phyloP scores from a whole-genome alignment of 1,140 invertebrate species.

The Asbolus verrucosus region DNA sequence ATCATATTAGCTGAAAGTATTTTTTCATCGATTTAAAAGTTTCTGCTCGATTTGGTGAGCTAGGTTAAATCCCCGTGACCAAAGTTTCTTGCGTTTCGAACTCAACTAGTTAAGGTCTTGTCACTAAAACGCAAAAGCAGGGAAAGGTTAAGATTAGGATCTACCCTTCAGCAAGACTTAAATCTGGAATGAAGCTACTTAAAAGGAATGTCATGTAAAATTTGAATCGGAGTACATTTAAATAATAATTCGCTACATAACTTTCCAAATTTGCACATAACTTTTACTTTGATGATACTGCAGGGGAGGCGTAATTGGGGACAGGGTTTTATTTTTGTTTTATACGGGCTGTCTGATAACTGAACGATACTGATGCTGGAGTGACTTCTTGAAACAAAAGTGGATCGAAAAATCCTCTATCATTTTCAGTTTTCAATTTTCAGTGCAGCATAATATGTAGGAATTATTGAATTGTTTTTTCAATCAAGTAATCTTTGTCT shows the following conservation, averaged over 20 bases:
- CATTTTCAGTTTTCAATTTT: constrained; percentile 11
- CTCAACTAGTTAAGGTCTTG: constrained; percentile 27
- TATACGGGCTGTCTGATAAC: too few species aligned
- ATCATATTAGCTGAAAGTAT: neutral
- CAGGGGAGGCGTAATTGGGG: too few species aligned
- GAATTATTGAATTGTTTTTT: too few species aligned
- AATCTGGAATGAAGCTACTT: too few species aligned
- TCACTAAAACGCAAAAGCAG: constrained; percentile 27
- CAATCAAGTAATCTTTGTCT: too few species aligned
- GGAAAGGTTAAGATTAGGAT: constrained; percentile 34
- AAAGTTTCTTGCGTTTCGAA: constrained; percentile 18
- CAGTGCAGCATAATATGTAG: neutral
- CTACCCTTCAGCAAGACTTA: constrained; percentile 22
- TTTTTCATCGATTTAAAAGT: constrained; percentile 6
- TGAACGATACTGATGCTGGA: too few species aligned
- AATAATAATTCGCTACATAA: too few species aligned
- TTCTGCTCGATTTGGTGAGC: constrained; percentile 8
- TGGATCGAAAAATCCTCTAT: too few species aligned
- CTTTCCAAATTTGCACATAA: too few species aligned
- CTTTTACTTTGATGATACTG: too few species aligned
- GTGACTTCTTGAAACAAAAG: too few species aligned
- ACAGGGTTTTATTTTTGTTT: too few species aligned
- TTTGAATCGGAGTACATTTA: neutral
- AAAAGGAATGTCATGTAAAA: neutral
- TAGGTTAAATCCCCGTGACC: constrained; percentile 8